phyloP scores from a whole-genome alignment of 2,888 invertebrate species.

The Athetis lepigone region DNA sequence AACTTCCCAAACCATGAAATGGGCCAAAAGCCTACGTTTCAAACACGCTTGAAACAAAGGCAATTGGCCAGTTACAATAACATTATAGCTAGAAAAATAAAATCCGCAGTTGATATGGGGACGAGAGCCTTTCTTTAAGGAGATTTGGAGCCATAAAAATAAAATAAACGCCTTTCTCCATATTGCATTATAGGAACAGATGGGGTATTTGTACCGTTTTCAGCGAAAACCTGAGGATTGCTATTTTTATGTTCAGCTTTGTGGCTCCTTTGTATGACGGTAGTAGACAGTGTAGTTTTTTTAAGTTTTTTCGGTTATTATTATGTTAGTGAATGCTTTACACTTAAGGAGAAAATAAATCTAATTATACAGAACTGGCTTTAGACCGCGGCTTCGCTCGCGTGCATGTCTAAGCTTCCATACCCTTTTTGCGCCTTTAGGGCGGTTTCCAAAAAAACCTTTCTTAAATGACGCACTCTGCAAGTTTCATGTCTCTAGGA shows the following conservation, averaged over 20 bases:
- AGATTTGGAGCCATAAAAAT: slow-evolving; percentile 69
- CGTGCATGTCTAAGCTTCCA: no score
- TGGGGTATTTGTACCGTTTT: slow-evolving; percentile 63
- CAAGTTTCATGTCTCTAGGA: no score
- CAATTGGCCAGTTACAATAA: slow-evolving; percentile 52
- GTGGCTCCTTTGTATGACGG: not conserved
- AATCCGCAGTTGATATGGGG: slow-evolving; percentile 43
- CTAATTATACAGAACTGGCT: no score
- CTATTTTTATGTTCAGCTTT: slow-evolving; percentile 34
- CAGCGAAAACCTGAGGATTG: slow-evolving; percentile 43
- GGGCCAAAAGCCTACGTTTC: slow-evolving; percentile 16
- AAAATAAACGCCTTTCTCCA: slow-evolving; percentile 66
- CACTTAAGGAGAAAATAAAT: no score
- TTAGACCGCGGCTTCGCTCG: no score
- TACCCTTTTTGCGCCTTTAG: no score
- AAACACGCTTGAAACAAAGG: slow-evolving; percentile 29
- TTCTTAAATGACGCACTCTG: no score
- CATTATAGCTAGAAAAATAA: slow-evolving; percentile 35
- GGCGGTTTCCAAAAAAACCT: no score
- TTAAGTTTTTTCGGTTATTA: no score
- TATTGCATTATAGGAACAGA: slow-evolving; percentile 63
- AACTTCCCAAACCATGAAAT: slow-evolving; percentile 14
- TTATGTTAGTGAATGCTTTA: no score
- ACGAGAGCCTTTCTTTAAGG: slow-evolving; percentile 49
- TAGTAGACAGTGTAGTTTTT: not conserved